A percentile compares a stretch with the other conserved stretches of the same genome.
Conservation (phyloP, 2,797 vertebrate species). For the Acomys russatus region DNA sequence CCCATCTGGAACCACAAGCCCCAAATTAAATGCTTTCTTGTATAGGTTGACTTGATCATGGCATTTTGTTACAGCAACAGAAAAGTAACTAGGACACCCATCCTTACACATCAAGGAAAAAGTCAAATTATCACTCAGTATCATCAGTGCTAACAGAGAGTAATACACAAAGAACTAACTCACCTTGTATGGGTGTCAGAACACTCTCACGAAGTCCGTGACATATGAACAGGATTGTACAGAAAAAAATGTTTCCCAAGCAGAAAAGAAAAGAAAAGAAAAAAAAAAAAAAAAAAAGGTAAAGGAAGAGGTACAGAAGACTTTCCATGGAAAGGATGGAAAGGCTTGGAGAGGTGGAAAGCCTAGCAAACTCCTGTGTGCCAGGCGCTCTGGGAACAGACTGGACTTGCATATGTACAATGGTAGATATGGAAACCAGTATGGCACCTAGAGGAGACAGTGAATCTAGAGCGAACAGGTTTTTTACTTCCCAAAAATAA, state of each 20-base stretch:
- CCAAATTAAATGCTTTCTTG: neutral
- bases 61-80: neutral
- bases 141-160: neutral
- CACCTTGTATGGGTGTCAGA: neutral
- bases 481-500: neutral
- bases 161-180: neutral
- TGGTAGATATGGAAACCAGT: neutral
- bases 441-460: neutral
- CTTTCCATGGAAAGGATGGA: neutral
- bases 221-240: neutral
- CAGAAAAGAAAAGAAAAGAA: too few relatives aligned
- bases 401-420: neutral
- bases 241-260: neutral
- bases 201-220: slow-evolving; percentile 1
- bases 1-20: neutral
- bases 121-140: neutral
- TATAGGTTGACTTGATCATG: neutral
- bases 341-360: neutral
- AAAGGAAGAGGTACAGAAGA: neutral
- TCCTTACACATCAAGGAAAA: neutral
- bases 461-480: neutral
- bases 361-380: neutral
- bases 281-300: too few relatives aligned
- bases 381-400: neutral
- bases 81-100: neutral